Percentiles rank a stretch among this genome's conserved stretches.
Conservation (phyloP, 2,888 invertebrate species). For the Anthophora plumipes region DNA sequence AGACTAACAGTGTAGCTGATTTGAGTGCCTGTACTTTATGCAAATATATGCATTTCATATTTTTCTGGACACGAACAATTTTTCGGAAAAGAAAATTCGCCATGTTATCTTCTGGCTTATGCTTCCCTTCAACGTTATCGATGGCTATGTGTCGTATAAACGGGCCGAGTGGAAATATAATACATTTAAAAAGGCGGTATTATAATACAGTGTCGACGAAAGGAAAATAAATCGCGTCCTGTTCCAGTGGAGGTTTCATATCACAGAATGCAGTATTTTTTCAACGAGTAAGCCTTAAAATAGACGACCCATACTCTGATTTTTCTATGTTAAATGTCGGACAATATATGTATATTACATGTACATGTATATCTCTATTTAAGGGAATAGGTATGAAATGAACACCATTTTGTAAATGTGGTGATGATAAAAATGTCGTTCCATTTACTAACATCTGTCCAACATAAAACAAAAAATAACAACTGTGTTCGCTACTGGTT, state of each 20-base stretch:
- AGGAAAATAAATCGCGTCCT: conserved; percentile 41
- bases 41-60: conserved; percentile 68
- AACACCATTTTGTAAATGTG: conserved; percentile 33
- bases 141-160: neutral
- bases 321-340: conserved; percentile 62
- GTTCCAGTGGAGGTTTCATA: conserved; percentile 66
- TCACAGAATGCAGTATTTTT: conserved; percentile 76
- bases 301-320: conserved; percentile 51
- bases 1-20: conserved; percentile 71
- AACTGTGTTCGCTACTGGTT: neutral
- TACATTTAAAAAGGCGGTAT: conserved; percentile 24
- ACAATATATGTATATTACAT: conserved; percentile 58
- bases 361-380: conserved; percentile 39
- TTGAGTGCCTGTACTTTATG: conserved; percentile 72
- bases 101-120: conserved; percentile 58
- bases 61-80: conserved; percentile 63
- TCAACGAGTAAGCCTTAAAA: conserved; percentile 67
- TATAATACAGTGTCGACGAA: conserved; percentile 35
- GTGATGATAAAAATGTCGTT: conserved; percentile 34
- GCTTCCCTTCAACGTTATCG: conserved; percentile 32
- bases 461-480: neutral
- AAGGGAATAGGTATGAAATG: conserved; percentile 28
- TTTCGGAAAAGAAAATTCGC: conserved; percentile 44
- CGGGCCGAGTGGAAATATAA: neutral
- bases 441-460: conserved; percentile 23